Percentiles rank a stretch among this genome's conserved stretches.
phyloP scores from a whole-genome alignment of 2,888 invertebrate species.

The Stegophylla sp. region DNA sequence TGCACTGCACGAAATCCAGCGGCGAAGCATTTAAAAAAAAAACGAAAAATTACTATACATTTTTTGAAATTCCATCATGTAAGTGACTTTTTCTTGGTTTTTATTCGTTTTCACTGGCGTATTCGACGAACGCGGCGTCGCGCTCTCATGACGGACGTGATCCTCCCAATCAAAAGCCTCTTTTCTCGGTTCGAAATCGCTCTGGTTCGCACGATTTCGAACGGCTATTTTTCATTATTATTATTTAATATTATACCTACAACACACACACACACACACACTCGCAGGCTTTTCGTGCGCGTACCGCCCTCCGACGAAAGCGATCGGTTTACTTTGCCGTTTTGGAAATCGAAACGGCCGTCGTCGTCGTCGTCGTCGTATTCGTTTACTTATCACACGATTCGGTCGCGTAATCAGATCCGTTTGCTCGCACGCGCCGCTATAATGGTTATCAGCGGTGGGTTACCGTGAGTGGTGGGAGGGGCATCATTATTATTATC shows the following conservation, averaged over 20 bases:
- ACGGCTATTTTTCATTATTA: not conserved
- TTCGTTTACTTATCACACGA: not conserved
- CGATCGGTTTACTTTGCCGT: not conserved
- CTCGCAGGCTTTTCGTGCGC: not conserved
- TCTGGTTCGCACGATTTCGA: not conserved
- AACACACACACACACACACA: not conserved
- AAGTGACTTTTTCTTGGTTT: slow-evolving; percentile 31
- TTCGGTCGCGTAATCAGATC: not conserved
- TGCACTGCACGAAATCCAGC: not conserved
- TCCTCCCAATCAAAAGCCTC: no score
- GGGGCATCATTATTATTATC: not conserved
- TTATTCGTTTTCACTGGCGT: not conserved
- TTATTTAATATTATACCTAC: not conserved
- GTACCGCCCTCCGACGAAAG: not conserved
- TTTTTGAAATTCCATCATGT: slow-evolving; percentile 21
- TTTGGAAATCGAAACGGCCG: not conserved
- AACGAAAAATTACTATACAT: no score
- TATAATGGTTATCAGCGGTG: not conserved
- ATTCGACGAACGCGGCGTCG: not conserved
- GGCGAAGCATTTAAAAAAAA: not conserved
- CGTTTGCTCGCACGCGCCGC: not conserved
- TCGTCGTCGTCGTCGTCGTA: no score
- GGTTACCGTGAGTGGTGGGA: not conserved
- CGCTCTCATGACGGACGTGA: no score
- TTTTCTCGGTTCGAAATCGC: not conserved